phyloP scores from a whole-genome alignment of 2,888 invertebrate species.

The Drosophila nr. perissopoda region DNA sequence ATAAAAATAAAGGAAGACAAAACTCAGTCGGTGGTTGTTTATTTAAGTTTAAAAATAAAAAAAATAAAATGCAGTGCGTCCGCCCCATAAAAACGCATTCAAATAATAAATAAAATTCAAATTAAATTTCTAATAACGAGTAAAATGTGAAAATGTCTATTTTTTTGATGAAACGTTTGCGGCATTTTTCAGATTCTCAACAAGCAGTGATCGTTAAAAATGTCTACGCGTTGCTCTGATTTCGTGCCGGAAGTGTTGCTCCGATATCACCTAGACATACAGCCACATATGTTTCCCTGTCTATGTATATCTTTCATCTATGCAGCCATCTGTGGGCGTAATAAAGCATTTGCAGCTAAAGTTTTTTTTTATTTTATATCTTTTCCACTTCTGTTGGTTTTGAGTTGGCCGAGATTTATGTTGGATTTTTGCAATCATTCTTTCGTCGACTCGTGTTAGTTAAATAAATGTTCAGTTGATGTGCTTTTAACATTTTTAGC shows the following conservation, averaged over 20 bases:
- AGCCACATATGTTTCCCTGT: conserved; percentile 10
- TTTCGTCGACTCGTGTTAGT: conserved; percentile 52
- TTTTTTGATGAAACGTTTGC: conserved; percentile 48
- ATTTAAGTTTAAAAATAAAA: conserved; percentile 76
- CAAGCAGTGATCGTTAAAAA: conserved; percentile 29
- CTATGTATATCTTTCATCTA: conserved; percentile 54
- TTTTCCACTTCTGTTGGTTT: conserved; percentile 41
- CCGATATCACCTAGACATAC: conserved; percentile 57
- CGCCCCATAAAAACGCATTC: conserved; percentile 57
- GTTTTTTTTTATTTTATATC: conserved; percentile 48
- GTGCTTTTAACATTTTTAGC: conserved; percentile 36
- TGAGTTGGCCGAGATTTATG: conserved; percentile 68
- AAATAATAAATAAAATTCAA: conserved; percentile 72
- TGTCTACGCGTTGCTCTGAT: conserved; percentile 39
- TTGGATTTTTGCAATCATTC: conserved; percentile 78
- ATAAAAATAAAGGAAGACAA: conserved; percentile 38
- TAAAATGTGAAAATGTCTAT: conserved; percentile 16
- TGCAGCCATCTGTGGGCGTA: conserved; percentile 72
- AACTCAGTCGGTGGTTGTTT: conserved; percentile 72
- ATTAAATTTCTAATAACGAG: conserved; percentile 59
- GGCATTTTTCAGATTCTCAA: conserved; percentile 53
- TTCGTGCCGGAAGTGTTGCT: conserved; percentile 68
- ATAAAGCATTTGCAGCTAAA: conserved; percentile 73
- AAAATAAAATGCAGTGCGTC: conserved; percentile 60
- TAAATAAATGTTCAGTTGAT: conserved; percentile 73